Evolutionary conservation across 2,113 vertebrate genomes (phyloP).

Genomic region (Vidua macroura): DNA sequence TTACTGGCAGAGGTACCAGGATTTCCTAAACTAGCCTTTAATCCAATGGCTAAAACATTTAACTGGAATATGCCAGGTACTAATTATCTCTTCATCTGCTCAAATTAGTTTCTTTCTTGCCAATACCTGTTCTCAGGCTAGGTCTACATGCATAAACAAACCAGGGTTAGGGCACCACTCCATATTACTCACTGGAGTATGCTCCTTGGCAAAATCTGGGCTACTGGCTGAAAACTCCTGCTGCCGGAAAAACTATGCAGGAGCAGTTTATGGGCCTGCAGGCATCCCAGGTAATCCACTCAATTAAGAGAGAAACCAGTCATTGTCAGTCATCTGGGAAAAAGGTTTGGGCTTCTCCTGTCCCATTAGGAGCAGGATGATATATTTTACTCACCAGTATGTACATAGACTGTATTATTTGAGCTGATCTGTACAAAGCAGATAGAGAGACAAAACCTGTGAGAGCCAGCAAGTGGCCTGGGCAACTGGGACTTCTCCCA

Average conservation of each 20-base stretch:
- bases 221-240: neutral
- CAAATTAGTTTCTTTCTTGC: neutral
- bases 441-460: rapidly evolving
- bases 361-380: neutral
- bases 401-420: neutral
- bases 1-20: neutral
- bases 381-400: neutral
- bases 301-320: neutral
- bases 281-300: neutral
- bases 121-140: neutral
- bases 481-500: neutral
- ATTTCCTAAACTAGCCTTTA: neutral
- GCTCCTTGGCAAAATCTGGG: neutral
- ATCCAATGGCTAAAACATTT: neutral
- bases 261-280: neutral
- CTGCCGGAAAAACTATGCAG: neutral
- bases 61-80: neutral
- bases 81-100: neutral
- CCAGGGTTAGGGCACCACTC: neutral
- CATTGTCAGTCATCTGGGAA: neutral
- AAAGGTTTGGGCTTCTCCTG: neutral
- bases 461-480: neutral
- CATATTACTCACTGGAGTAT: neutral
- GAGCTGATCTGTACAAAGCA: rapidly evolving
- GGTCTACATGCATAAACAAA: neutral